Percentiles rank a stretch among this genome's conserved stretches.
Conservation (phyloP, 2,797 vertebrate species). For the Gymnocypris eckloni region DNA sequence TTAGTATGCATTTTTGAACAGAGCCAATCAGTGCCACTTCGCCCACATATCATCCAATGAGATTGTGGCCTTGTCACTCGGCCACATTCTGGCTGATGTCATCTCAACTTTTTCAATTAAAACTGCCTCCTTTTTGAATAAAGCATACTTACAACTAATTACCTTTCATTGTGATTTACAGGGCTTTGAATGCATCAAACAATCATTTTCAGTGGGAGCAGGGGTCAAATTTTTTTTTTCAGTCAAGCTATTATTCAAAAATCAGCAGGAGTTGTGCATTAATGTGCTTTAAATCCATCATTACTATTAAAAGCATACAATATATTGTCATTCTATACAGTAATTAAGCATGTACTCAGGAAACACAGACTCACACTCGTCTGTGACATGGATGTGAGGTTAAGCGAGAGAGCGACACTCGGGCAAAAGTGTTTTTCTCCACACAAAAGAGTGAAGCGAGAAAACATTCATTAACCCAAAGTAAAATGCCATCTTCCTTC, state of each 20-base stretch:
- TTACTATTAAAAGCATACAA: not conserved
- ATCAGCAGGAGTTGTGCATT: not conserved
- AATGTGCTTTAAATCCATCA: not conserved
- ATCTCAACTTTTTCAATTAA: constrained; percentile 40
- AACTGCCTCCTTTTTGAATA: constrained; percentile 28
- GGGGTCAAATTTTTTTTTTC: not conserved
- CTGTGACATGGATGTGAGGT: constrained; percentile 12
- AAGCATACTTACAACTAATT: constrained; percentile 42
- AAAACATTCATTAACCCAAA: constrained; percentile 30
- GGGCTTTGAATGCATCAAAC: not conserved
- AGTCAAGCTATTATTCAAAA: not conserved
- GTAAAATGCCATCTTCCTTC: constrained; percentile 7
- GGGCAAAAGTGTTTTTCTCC: constrained; percentile 15
- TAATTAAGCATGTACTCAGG: not conserved
- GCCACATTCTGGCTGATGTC: constrained; percentile 19
- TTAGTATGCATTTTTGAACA: not conserved
- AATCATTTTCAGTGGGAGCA: not conserved
- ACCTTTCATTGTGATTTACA: constrained; percentile 6
- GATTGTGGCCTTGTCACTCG: constrained; percentile 44
- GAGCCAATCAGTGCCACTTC: constrained; percentile 47
- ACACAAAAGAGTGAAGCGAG: constrained; percentile 4
- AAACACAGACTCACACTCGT: constrained; percentile 11
- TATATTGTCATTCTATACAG: not conserved
- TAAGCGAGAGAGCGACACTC: constrained; percentile 19
- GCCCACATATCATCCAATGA: constrained; percentile 49